phyloP scores from a whole-genome alignment of 2,797 vertebrate species.

The Cynodonichthys magdalenae region DNA sequence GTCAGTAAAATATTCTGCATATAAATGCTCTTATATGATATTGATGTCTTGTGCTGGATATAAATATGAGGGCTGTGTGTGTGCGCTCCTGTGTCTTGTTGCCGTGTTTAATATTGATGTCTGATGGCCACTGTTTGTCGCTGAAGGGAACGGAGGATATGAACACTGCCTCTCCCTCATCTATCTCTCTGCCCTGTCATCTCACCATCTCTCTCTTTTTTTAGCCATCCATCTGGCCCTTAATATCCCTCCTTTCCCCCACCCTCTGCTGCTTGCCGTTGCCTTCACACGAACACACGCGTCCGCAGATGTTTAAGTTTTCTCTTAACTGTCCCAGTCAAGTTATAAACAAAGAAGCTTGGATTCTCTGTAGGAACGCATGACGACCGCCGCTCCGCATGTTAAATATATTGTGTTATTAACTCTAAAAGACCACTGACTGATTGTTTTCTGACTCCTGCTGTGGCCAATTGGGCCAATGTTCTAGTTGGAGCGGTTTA shows the following conservation, averaged over 20 bases:
- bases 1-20: constrained; percentile 83
- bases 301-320: constrained; percentile 17
- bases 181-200: constrained; percentile 79
- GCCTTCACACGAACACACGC: constrained; percentile 5
- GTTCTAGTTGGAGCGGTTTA: too few species aligned
- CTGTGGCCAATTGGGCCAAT: too few species aligned
- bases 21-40: constrained; percentile 85
- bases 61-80: constrained; percentile 33
- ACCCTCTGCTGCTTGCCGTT: constrained; percentile 10
- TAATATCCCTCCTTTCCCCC: constrained; percentile 40
- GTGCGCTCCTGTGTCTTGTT: constrained; percentile 66
- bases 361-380: too few species aligned
- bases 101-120: constrained; percentile 85
- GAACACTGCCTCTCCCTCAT: constrained; percentile 77
- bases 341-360: too few species aligned
- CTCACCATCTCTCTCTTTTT: constrained; percentile 59
- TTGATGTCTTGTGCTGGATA: constrained; percentile 76
- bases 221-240: constrained; percentile 58
- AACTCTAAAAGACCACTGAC: too few species aligned
- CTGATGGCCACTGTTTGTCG: constrained; percentile 76
- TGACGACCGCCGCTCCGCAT: too few species aligned
- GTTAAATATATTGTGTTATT: too few species aligned
- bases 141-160: constrained; percentile 83
- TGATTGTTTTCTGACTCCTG: too few species aligned
- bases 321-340: constrained; percentile 1